phyloP scores from a whole-genome alignment of 2,113 vertebrate genomes.

The Chinchilla lanigera region DNA sequence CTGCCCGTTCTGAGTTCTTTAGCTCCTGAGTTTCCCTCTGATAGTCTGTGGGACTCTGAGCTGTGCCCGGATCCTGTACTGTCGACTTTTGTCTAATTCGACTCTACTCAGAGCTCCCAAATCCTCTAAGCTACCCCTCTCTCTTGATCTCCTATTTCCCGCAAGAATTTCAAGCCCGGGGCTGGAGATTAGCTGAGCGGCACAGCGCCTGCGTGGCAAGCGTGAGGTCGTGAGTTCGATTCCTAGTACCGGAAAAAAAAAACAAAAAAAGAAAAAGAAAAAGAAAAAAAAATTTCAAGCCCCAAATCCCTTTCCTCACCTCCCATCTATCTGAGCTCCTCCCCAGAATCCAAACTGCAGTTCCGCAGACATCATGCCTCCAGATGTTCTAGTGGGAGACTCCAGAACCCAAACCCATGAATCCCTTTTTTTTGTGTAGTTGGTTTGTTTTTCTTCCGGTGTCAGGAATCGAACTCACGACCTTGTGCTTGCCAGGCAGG shows the following conservation, averaged over 20 bases:
- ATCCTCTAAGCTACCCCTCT: not conserved
- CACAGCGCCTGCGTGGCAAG: too few species aligned
- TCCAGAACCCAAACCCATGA: conserved; percentile 15
- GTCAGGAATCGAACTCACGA: too few species aligned
- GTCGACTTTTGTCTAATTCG: not conserved
- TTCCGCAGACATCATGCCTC: not conserved
- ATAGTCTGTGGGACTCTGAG: not conserved
- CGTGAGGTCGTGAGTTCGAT: too few species aligned
- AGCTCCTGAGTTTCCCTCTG: not conserved
- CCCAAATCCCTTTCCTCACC: not conserved
- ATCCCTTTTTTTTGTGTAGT: too few species aligned
- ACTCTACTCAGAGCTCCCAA: not conserved
- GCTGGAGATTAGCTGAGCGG: too few species aligned
- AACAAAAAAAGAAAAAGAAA: too few species aligned
- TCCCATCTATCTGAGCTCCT: not conserved
- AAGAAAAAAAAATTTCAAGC: conserved; percentile 13
- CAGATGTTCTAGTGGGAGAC: not conserved
- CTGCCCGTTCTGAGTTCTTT: conserved; percentile 14
- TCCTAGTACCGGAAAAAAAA: too few species aligned
- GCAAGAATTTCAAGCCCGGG: not conserved
- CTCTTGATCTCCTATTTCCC: conserved; percentile 32
- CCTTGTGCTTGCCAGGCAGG: too few species aligned
- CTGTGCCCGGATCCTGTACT: not conserved
- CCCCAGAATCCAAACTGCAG: not conserved
- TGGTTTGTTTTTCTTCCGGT: too few species aligned